Base-by-base conservation (phyloP, 2,113 vertebrate species). In the Pleuronectes platessa region DNA sequence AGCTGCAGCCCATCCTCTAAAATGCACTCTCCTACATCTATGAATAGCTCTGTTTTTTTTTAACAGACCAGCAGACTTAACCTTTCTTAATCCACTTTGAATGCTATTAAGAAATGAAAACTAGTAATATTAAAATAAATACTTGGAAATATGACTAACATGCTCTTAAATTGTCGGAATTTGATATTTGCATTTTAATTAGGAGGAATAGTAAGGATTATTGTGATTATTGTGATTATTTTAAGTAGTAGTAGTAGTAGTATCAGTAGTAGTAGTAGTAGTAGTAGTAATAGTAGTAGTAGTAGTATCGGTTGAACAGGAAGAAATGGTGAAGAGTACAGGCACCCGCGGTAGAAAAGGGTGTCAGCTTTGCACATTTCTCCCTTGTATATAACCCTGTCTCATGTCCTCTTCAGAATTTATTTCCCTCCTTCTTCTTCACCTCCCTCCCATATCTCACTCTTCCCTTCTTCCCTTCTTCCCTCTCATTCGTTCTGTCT, bases 311-410 rank as follows among this genome's bases (percentile, higher is more conserved):
- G 18, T n/a, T 15, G 20, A n/a, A 20, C 7, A 10, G 51, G 51
- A 14, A 17, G 45, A 76, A 76, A 61, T 17, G 20, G 18, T 74
- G 20, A 35, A 26, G 23, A 42, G 27, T 47, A 24, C 60, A 59
- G 11, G 35, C 81, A 63, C 55, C 40, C 55, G 47, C 54, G 3
- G 59, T 23, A 55, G 58, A 58, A 79, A 88, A 81, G 21, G 58
- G 60, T 61, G 72, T 74, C 62, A 81, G 72, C 45, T 56, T 63
- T 76, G 49, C 70, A 55, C 55, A 65, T 78, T 63, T 49, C 8
- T 60, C 10, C 35, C 14, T 51, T 61, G 26, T 53, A 53, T 75
- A 61, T 71, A 70, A 66, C 59, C 61, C 42, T 62, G 64, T 75
- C 53, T 31, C 78, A 31, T 54, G 59, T 74, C 78, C 79, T 74